A percentile compares a stretch with the other conserved stretches of the same genome.
phyloP scores from a whole-genome alignment of 2,888 invertebrate genomes.

The Agrochola litura region DNA sequence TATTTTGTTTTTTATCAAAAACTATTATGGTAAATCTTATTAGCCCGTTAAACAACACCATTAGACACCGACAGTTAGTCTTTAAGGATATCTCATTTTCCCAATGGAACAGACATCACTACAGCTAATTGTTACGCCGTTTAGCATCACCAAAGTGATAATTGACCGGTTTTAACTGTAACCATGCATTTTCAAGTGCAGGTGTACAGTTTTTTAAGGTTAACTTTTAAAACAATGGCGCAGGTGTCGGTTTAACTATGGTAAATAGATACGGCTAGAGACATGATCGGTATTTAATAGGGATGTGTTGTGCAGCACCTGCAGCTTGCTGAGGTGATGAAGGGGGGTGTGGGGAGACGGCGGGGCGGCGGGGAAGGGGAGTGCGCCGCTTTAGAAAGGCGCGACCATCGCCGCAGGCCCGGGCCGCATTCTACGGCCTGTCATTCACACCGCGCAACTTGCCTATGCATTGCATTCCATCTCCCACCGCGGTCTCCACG shows the following conservation, averaged over 20 bases:
- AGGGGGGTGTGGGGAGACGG: slow-evolving; percentile 79
- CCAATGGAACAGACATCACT: slow-evolving; percentile 50
- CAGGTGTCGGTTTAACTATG: slow-evolving; percentile 87
- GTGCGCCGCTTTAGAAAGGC: slow-evolving; percentile 90
- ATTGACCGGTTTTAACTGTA: slow-evolving; percentile 79
- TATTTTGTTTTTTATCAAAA: slow-evolving; percentile 30
- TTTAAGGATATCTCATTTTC: slow-evolving; percentile 55
- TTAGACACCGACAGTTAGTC: slow-evolving; percentile 42
- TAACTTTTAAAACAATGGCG: slow-evolving; percentile 86
- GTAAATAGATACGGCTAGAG: slow-evolving; percentile 88
- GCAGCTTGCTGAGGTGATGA: slow-evolving; percentile 83
- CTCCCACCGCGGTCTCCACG: slow-evolving; percentile 85
- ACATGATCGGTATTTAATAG: slow-evolving; percentile 90
- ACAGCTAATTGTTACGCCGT: slow-evolving; percentile 71
- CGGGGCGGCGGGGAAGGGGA: slow-evolving; percentile 78
- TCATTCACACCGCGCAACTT: slow-evolving; percentile 91
- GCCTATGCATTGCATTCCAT: slow-evolving; percentile 90
- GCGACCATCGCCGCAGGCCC: slow-evolving; percentile 90
- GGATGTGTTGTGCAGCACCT: slow-evolving; percentile 89
- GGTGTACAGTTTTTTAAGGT: slow-evolving; percentile 83
- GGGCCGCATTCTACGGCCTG: slow-evolving; percentile 91
- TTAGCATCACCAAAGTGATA: slow-evolving; percentile 73
- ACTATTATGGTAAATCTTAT: slow-evolving; percentile 45
- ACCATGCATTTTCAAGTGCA: slow-evolving; percentile 74
- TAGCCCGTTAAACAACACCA: slow-evolving; percentile 47